Evolutionary conservation across 2,888 invertebrate species (phyloP).

Genomic region (Trissolcus brochymenae): DNA sequence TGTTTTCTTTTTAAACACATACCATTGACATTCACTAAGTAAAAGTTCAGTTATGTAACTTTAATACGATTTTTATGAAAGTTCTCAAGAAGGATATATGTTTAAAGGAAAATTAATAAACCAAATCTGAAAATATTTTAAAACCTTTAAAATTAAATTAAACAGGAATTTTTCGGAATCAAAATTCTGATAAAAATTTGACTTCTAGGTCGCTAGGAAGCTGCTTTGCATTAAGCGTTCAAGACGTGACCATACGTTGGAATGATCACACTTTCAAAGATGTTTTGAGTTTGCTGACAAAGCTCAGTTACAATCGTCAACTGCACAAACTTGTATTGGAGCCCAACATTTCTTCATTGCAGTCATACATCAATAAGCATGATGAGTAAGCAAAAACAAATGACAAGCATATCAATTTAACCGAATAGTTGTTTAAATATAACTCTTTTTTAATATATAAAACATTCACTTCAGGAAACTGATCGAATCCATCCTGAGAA

Average conservation of each 20-base stretch:
- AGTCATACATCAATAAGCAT: constrained; percentile 60
- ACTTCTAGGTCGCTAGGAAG: constrained; percentile 68
- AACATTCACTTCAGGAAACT: constrained; percentile 59
- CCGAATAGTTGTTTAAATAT: too few relatives aligned
- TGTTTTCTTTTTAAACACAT: constrained; percentile 3
- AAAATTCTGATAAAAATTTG: neutral
- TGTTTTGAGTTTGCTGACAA: constrained; percentile 69
- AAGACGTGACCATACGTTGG: constrained; percentile 75
- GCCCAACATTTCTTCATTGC: constrained; percentile 70
- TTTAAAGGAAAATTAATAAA: neutral
- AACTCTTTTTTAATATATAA: too few relatives aligned
- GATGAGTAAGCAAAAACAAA: constrained; percentile 44
- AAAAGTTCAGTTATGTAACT: neutral
- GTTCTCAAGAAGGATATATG: neutral
- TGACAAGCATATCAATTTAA: neutral
- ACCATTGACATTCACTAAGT: neutral
- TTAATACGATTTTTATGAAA: neutral
- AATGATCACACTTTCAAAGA: constrained; percentile 71
- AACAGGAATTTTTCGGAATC: neutral
- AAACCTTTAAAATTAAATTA: neutral
- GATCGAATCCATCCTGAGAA: constrained; percentile 73
- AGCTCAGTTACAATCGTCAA: constrained; percentile 72
- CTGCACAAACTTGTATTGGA: constrained; percentile 73
- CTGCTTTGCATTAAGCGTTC: constrained; percentile 74
- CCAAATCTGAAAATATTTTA: neutral